Evolutionary conservation across 1,140 invertebrate species (phyloP), one percentile per base, ranked within the genome.

Genomic region (Meteorus sp.): DNA sequence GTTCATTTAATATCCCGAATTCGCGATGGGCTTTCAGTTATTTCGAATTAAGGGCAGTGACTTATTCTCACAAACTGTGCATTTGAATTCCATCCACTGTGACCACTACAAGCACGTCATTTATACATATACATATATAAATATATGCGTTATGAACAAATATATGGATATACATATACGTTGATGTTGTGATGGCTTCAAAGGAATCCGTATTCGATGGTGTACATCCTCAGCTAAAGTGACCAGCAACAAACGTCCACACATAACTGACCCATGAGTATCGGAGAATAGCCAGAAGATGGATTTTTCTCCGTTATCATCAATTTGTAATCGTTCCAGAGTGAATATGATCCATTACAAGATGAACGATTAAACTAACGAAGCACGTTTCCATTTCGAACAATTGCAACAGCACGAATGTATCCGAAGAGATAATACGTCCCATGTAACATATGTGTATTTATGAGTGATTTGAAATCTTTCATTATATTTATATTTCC

Each of bases 371-470:
- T 55, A 54, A 13, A 33, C 50, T 5, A 53, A 53, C 35, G 51
- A 52, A 53, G 51, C 51, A 53, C 51, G 43, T 43, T 31, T 48
- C 47, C 48, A 57, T 54, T 54, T 35, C 55, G n/a, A n/a, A n/a
- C 52, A 29, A 35, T 58, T 55, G 60, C 44, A 45, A 62, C 60
- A 62, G 51, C 64, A 64, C 41, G 55, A 43, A 60, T 62, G 55
- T 43, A 64, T 52, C 29, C 53, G 61, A n/a, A n/a, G n/a, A n/a
- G n/a, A 56, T 53, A 76, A 72, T 73, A 74, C 72, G 69, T 67
- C 67, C 63, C 62, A 59, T 73, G 64, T 72, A 66, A 69, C 70
- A 33, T 20, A 67, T 67, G 58, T 69, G 56, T 68, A 47, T 64
- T 20, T 60, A 56, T 64, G 48, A 61, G 35, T 60, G 33, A 52